Evolutionary conservation across 2,888 invertebrate species (phyloP).

Genomic region (Palloptera scutellata): DNA sequence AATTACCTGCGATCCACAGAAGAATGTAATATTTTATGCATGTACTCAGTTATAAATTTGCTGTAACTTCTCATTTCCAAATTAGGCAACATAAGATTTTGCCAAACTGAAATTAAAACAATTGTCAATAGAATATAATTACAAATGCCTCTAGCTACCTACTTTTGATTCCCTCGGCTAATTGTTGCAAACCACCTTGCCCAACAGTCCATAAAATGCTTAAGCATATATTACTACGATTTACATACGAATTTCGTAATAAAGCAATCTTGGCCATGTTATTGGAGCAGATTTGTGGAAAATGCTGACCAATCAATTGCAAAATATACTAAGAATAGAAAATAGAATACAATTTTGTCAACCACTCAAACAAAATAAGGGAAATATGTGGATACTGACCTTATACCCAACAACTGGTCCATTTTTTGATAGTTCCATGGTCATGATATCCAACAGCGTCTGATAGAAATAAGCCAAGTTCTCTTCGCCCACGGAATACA

Average conservation of each 20-base stretch:
- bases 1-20: constrained; percentile 42
- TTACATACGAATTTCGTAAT: constrained; percentile 78
- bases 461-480: constrained; percentile 76
- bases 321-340: constrained; percentile 66
- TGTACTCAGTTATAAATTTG: constrained; percentile 71
- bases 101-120: constrained; percentile 69
- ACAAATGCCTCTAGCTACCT: constrained; percentile 28
- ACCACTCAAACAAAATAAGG: neutral
- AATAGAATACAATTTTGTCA: too few relatives aligned
- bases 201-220: constrained; percentile 81
- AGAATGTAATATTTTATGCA: constrained; percentile 60
- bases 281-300: constrained; percentile 71
- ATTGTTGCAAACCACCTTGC: constrained; percentile 73
- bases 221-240: constrained; percentile 76
- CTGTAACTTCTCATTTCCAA: constrained; percentile 77
- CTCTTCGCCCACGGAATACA: constrained; percentile 71
- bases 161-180: constrained; percentile 75
- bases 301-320: constrained; percentile 73
- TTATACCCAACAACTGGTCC: constrained; percentile 69
- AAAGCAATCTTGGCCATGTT: constrained; percentile 72
- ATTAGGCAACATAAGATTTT: constrained; percentile 77
- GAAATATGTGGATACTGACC: constrained; percentile 33
- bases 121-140: neutral
- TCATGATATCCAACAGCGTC: constrained; percentile 74
- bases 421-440: constrained; percentile 77